These are phyloP conservation scores for Tyria jacobaeae DNA, from an alignment of 2,888 invertebrate species.

Conservation along the genomic window DNA sequence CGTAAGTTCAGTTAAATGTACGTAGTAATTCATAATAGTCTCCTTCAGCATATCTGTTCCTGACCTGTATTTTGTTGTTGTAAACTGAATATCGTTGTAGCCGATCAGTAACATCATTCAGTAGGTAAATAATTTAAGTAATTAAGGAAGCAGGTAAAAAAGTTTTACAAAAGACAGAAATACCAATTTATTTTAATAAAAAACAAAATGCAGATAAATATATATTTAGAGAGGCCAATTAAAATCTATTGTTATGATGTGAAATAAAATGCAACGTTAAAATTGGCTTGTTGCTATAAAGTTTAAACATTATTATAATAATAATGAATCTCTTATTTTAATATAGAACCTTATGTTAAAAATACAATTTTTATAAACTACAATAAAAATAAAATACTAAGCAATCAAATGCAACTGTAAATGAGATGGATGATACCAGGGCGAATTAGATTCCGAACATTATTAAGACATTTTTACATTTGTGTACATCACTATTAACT, in stretches of 20 bases:
- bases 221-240: conserved; percentile 84
- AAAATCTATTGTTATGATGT: conserved; percentile 69
- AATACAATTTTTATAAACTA: conserved; percentile 56
- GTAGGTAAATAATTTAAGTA: too few relatives aligned
- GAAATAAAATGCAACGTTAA: conserved; percentile 70
- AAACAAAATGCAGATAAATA: conserved; percentile 71
- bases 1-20: too few relatives aligned
- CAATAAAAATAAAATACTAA: conserved; percentile 68
- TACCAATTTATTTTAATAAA: conserved; percentile 26
- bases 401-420: conserved; percentile 72
- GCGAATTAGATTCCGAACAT: conserved; percentile 58
- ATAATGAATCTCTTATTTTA: conserved; percentile 68
- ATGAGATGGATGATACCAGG: conserved; percentile 73
- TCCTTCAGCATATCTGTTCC: too few relatives aligned
- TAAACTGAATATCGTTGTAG: too few relatives aligned
- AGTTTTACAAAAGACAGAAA: conserved; percentile 2
- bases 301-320: conserved; percentile 60
- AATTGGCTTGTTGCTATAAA: conserved; percentile 65
- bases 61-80: too few relatives aligned
- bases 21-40: too few relatives aligned
- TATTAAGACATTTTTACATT: conserved; percentile 42
- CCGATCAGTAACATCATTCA: too few relatives aligned
- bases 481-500: conserved; percentile 47
- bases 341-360: conserved; percentile 67
- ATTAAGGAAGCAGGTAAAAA: not conserved